phyloP scores from a whole-genome alignment of 2,797 vertebrate genomes.

The Nannoperca australis region DNA sequence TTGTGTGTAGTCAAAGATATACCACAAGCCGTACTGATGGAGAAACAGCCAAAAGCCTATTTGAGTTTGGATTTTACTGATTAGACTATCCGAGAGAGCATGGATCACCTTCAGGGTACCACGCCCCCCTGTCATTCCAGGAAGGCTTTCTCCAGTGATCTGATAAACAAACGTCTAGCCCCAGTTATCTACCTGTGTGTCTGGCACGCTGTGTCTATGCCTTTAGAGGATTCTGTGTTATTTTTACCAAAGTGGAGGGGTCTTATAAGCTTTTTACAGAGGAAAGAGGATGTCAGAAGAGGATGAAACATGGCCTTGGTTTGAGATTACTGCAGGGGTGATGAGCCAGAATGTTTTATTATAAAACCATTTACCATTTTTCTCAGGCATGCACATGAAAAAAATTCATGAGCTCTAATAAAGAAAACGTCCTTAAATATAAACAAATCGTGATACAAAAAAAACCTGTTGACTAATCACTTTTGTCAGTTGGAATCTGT shows the following conservation, averaged over 20 bases:
- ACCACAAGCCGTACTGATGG: constrained; percentile 13
- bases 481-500: neutral
- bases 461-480: neutral
- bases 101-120: constrained; percentile 57
- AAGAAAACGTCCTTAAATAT: neutral
- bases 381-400: neutral
- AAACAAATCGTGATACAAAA: neutral
- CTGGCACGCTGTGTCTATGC: neutral
- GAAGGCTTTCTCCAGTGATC: constrained; percentile 60
- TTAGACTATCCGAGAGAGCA: constrained; percentile 49
- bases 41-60: constrained; percentile 53
- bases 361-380: neutral
- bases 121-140: constrained; percentile 65
- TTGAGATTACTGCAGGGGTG: neutral
- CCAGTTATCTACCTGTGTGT: constrained; percentile 36
- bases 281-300: neutral
- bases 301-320: neutral
- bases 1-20: constrained; percentile 3
- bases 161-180: constrained; percentile 63
- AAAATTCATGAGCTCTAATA: neutral
- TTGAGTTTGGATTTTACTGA: constrained; percentile 58
- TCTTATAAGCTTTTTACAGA: neutral
- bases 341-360: neutral
- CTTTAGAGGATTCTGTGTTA: constrained; percentile 18
- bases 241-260: constrained; percentile 3